Evolutionary conservation across 2,113 vertebrate species (phyloP).

Genomic region (Limnothrissa miodon): DNA sequence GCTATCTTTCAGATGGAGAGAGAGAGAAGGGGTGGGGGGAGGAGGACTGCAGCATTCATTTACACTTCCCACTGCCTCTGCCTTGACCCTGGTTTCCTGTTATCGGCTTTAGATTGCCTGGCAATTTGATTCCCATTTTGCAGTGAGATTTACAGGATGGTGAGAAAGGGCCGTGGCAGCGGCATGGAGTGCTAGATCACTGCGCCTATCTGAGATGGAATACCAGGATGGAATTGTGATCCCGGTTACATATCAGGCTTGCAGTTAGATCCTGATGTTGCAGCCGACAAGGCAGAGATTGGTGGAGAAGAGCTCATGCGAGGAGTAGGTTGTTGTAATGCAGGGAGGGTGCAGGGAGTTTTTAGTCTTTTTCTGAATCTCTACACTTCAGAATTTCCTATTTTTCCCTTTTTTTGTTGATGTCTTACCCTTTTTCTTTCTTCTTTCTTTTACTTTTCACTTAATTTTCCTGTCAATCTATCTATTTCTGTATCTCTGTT

Average conservation of each 20-base stretch:
- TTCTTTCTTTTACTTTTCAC: too few species aligned
- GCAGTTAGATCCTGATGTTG: not conserved
- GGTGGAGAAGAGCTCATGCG: not conserved
- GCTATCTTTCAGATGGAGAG: not conserved
- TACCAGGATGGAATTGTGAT: not conserved
- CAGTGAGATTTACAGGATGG: not conserved
- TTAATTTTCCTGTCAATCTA: not conserved
- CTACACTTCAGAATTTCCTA: not conserved
- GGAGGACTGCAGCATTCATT: not conserved
- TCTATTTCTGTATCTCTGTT: not conserved
- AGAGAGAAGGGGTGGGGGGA: too few species aligned
- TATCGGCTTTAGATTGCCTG: conserved; percentile 24
- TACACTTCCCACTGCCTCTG: not conserved
- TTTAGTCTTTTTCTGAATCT: not conserved
- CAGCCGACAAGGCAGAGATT: not conserved
- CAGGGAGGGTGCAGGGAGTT: too few species aligned
- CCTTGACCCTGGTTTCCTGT: not conserved
- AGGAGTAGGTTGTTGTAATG: not conserved
- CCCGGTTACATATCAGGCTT: not conserved
- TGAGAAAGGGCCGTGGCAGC: not conserved
- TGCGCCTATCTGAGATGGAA: not conserved
- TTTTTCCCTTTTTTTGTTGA: not conserved
- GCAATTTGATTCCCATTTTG: conserved; percentile 37
- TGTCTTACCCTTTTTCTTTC: not conserved
- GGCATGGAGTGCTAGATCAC: not conserved